These are phyloP conservation scores for Endomychus coccineus DNA, from an alignment of 2,888 invertebrate genomes.

Conservation along the genomic window DNA sequence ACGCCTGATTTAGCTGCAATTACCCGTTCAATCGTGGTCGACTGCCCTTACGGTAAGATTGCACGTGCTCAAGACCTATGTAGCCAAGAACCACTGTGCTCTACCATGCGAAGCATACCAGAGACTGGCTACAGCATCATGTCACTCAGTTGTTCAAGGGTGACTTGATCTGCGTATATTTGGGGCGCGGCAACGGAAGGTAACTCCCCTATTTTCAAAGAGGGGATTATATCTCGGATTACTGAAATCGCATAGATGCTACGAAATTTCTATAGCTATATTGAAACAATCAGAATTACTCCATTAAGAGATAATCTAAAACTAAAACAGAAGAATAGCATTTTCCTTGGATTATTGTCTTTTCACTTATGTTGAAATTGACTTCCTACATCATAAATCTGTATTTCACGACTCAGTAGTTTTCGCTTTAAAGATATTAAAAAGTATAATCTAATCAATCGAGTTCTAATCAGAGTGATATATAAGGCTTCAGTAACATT, in stretches of 20 bases:
- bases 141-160: constrained; percentile 44
- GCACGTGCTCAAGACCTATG: constrained; percentile 39
- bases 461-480: no score
- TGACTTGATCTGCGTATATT: constrained; percentile 41
- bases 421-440: no score
- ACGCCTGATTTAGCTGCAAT: constrained; percentile 41
- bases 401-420: no score
- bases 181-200: constrained; percentile 27
- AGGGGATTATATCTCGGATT: constrained; percentile 11
- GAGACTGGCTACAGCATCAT: constrained; percentile 42
- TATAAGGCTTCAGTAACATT: no score
- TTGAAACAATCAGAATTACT: no score
- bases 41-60: constrained; percentile 33
- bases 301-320: no score
- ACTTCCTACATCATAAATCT: no score
- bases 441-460: no score
- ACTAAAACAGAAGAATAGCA: no score
- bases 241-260: no score
- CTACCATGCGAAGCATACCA: constrained; percentile 41
- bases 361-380: no score
- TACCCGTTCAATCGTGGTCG: constrained; percentile 39
- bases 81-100: constrained; percentile 33
- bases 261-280: background rate
- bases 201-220: constrained; percentile 20
- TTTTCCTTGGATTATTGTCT: no score